Conservation (phyloP, 1,140 invertebrate genomes). For the Orussus abietinus region DNA sequence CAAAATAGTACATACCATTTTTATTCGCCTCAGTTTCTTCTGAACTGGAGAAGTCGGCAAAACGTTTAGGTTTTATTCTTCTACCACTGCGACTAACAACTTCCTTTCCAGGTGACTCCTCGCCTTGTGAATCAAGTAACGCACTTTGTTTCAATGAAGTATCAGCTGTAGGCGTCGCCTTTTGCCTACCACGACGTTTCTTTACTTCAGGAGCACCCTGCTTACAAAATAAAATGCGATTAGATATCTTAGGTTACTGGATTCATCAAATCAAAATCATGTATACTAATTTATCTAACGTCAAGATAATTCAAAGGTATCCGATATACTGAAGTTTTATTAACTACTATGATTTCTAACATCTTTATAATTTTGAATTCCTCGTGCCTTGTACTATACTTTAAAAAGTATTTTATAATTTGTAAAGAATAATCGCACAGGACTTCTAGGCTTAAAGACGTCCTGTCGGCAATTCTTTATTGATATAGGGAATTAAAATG, state of each 20-base stretch:
- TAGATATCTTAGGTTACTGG: too few species aligned
- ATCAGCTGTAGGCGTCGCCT: constrained; percentile 20
- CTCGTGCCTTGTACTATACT: too few species aligned
- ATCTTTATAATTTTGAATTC: too few species aligned
- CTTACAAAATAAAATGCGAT: constrained; percentile 7
- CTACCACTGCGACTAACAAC: constrained; percentile 68
- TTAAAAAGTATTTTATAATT: neutral
- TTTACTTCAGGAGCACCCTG: constrained; percentile 43
- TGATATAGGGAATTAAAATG: constrained; percentile 39
- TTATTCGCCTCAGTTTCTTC: constrained; percentile 38
- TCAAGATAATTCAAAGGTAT: too few species aligned
- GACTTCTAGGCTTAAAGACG: constrained; percentile 42
- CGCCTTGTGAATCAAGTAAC: constrained; percentile 37
- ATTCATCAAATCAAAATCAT: too few species aligned
- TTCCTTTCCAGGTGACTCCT: constrained; percentile 51
- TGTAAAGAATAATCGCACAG: constrained; percentile 56
- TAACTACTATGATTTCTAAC: too few species aligned
- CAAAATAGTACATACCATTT: constrained; percentile 26
- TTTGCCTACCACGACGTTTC: constrained; percentile 37
- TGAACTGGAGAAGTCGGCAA: constrained; percentile 46
- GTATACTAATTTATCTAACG: too few species aligned
- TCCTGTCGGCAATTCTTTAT: constrained; percentile 48
- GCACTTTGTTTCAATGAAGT: constrained; percentile 30
- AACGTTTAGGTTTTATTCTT: constrained; percentile 69
- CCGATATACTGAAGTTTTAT: too few species aligned